A percentile compares a stretch with the other conserved stretches of the same genome.
phyloP scores from a whole-genome alignment of 1,140 invertebrate species.

The Drosophila ambigua region DNA sequence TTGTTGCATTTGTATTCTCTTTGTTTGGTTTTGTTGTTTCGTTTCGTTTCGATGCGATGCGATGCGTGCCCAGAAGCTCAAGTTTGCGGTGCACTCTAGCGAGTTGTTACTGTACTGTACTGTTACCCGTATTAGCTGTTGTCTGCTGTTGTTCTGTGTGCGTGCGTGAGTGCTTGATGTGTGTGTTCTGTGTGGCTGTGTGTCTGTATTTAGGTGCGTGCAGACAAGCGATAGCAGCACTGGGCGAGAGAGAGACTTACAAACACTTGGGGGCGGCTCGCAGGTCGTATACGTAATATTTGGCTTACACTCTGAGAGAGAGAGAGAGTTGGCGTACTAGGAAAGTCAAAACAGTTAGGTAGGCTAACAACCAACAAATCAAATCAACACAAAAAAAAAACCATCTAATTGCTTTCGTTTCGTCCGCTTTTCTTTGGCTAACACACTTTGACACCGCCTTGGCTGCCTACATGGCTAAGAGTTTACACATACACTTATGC shows the following conservation, averaged over 20 bases:
- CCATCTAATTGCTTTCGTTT: conserved; percentile 35
- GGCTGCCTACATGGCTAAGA: conserved; percentile 64
- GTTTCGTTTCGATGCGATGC: background rate
- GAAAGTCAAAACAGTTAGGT: conserved; percentile 50
- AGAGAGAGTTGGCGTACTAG: conserved; percentile 54
- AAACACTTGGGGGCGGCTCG: conserved; percentile 62
- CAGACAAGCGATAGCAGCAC: conserved; percentile 66
- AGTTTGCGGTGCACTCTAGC: conserved; percentile 64
- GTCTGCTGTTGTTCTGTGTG: conserved; percentile 9
- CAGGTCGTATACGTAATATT: conserved; percentile 74
- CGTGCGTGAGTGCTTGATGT: conserved; percentile 12
- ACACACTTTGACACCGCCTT: conserved; percentile 51
- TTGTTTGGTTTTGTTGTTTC: conserved; percentile 42
- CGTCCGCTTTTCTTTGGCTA: conserved; percentile 53
- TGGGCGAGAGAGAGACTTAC: conserved; percentile 60
- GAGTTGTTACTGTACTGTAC: conserved; percentile 54
- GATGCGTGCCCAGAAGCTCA: conserved; percentile 65
- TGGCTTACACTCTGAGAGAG: conserved; percentile 70
- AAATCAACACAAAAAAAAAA: conserved; percentile 21
- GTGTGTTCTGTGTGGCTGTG: conserved; percentile 10
- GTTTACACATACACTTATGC: conserved; percentile 1
- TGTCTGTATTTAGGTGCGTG: conserved; percentile 53
- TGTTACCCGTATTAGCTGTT: conserved; percentile 37
- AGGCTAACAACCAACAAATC: conserved; percentile 7
- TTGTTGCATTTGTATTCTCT: conserved; percentile 38